Conservation (phyloP, 1,140 invertebrate genomes). For the Phymastichus coffea region DNA sequence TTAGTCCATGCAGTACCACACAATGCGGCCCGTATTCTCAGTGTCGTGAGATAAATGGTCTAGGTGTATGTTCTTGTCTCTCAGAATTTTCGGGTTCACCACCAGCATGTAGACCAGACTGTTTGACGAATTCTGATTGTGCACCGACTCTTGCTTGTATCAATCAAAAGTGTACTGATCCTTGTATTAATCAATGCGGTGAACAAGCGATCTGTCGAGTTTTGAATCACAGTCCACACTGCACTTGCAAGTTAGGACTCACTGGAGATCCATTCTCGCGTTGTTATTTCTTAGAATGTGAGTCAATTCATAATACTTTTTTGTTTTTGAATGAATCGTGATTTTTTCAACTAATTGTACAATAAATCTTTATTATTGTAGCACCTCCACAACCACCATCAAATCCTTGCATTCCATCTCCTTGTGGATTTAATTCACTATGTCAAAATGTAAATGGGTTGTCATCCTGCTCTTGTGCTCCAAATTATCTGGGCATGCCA, state of each 20-base stretch:
- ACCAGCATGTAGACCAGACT: constrained; percentile 68
- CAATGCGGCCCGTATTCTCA: constrained; percentile 74
- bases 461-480: constrained; percentile 68
- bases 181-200: constrained; percentile 70
- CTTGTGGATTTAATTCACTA: constrained; percentile 70
- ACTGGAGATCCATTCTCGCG: constrained; percentile 62
- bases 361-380: constrained; percentile 35
- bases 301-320: neutral
- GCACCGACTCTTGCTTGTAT: constrained; percentile 63
- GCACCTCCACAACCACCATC: constrained; percentile 38
- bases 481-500: constrained; percentile 68
- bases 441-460: constrained; percentile 65
- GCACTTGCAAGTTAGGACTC: constrained; percentile 62
- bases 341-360: constrained; percentile 10
- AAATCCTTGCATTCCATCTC: constrained; percentile 73
- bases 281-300: constrained; percentile 54
- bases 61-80: constrained; percentile 69
- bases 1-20: no score
- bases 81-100: constrained; percentile 67
- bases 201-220: constrained; percentile 62
- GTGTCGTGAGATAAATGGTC: constrained; percentile 63
- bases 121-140: constrained; percentile 67
- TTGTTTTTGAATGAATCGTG: constrained; percentile 23
- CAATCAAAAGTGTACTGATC: constrained; percentile 69
- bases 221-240: constrained; percentile 65